Evolutionary conservation across 2,888 invertebrate genomes (phyloP), one percentile per base, ranked within the genome.

Genomic region (Nebria brevicollis): DNA sequence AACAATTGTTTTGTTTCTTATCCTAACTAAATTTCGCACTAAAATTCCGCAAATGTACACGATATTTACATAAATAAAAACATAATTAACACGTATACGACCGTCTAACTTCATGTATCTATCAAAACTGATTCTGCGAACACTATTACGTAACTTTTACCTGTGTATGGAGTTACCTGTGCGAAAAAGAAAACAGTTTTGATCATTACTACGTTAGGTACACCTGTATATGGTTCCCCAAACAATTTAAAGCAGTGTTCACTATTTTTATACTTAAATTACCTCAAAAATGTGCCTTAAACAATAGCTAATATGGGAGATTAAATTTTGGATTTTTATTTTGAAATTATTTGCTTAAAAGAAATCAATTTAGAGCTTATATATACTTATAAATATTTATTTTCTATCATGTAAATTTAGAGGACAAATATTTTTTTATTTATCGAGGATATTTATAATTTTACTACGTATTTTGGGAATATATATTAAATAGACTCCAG

Each of bases 151-250:
- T 79, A 79, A 79, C 74, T 54, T 13, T 74, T 79, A 75, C 79
- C 79, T 79, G 11, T 54, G 79, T 79, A 79, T 79, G 79, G 54
- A 54, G 79, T 79, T 79, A 79, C 79, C 79, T 79, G 79, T 79
- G 79, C 70, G 66, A 66, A 13, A 25, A 43, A 75, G 75, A 79
- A 79, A 79, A 43, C 25, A 79, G 75, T 79, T 43, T 79, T 79
- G 75, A 79, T 26, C n/a, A 73, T 66, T 7, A 72, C 7, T 25
- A 34, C 13, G 73, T 64, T 72, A 8, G 42, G 34, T 65, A 70
- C 78, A 78, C 78, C 73, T 78, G 73, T 78, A 73, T 66, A 70
- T 70, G 8, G 7, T 54, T 54, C 54, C 8, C 54, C 2, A 54
- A 54, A 54, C 54, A 54, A 54, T 54, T 54, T 2, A 11, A 13